Percentiles rank a stretch among this genome's conserved stretches.
phyloP scores from a whole-genome alignment of 2,888 invertebrate species.

The Opisthograptis luteolata region DNA sequence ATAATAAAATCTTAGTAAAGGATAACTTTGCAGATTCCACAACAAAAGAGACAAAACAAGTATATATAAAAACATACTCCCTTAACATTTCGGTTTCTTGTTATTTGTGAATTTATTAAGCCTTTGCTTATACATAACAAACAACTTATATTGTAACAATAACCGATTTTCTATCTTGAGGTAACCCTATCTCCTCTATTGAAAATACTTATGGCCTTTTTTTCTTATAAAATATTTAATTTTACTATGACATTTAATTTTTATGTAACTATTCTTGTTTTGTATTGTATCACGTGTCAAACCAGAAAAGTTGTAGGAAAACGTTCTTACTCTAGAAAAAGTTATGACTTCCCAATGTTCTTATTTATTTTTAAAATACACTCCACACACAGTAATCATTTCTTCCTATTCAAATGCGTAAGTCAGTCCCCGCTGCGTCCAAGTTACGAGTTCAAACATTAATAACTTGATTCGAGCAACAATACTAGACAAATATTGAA shows the following conservation, averaged over 20 bases:
- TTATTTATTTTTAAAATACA: neutral
- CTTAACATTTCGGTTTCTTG: neutral
- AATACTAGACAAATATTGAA: conserved; percentile 42
- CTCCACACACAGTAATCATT: neutral
- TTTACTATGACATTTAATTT: too few species aligned
- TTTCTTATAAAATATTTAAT: too few species aligned
- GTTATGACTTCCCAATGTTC: conserved; percentile 9
- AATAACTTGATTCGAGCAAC: conserved; percentile 46
- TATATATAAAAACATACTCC: neutral
- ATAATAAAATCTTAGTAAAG: conserved; percentile 19
- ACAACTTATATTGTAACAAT: too few species aligned
- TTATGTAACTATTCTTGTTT: neutral
- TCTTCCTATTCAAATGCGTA: conserved; percentile 7
- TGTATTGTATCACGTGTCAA: neutral
- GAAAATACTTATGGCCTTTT: too few species aligned
- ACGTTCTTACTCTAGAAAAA: too few species aligned
- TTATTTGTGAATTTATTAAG: too few species aligned
- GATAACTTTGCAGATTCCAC: conserved; percentile 13
- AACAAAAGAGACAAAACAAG: neutral
- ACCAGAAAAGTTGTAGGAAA: too few species aligned
- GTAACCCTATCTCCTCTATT: too few species aligned
- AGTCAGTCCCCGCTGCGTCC: conserved; percentile 17
- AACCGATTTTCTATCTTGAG: too few species aligned
- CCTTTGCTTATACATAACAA: too few species aligned
- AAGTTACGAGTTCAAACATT: conserved; percentile 15